These are phyloP conservation scores for Elanus axillaris DNA, from an alignment of 2,113 vertebrate species.

Conservation along the genomic window DNA sequence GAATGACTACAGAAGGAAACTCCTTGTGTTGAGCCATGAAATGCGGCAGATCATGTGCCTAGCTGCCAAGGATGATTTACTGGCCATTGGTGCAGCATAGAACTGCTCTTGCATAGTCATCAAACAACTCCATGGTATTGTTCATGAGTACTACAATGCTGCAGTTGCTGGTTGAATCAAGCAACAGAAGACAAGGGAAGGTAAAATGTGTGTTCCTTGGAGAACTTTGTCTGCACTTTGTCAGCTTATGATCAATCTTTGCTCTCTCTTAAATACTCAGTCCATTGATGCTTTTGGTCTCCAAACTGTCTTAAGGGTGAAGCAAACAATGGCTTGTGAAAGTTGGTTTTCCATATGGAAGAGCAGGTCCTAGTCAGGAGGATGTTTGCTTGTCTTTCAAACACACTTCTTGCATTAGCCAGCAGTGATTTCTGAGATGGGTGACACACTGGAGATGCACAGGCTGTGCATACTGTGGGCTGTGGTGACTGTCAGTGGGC, in stretches of 20 bases:
- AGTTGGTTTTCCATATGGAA: not conserved
- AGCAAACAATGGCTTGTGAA: not conserved
- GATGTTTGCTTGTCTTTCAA: not conserved
- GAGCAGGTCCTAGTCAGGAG: not conserved
- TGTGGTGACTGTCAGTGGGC: accelerated
- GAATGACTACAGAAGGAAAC: not conserved
- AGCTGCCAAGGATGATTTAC: not conserved
- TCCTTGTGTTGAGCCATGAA: not conserved
- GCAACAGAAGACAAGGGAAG: not conserved
- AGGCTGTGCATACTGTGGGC: not conserved
- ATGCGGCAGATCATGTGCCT: not conserved
- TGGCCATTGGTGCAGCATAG: not conserved
- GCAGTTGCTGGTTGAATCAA: not conserved
- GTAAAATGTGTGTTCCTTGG: not conserved
- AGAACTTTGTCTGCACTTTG: not conserved
- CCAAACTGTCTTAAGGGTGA: not conserved
- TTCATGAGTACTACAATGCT: not conserved
- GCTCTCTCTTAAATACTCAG: not conserved
- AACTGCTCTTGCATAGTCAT: not conserved
- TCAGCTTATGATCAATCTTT: not conserved
- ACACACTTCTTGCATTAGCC: not conserved
- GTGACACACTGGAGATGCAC: accelerated
- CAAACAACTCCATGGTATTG: too few relatives aligned
- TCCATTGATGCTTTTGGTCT: not conserved
- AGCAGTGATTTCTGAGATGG: not conserved